Conservation (phyloP, 2,113 vertebrate species). For the Eclectus roratus region DNA sequence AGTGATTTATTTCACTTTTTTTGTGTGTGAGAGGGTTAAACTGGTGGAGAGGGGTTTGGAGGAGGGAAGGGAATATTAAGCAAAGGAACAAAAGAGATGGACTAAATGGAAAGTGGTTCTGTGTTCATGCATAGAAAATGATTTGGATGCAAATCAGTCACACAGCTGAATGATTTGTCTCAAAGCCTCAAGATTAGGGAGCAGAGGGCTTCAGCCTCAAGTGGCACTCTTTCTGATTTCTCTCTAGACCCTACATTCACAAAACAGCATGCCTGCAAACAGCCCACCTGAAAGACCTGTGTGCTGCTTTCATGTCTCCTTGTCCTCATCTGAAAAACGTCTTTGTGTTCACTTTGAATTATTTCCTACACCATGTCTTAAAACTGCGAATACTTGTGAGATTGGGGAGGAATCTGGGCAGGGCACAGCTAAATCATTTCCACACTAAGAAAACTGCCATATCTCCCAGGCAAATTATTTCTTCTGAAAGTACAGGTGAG, state of each 20-base stretch:
- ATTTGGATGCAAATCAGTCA: constrained; percentile 51
- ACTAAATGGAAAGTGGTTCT: neutral
- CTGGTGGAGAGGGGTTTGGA: neutral
- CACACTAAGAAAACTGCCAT: neutral
- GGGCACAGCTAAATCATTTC: neutral
- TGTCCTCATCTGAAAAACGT: neutral
- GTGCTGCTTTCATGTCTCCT: neutral
- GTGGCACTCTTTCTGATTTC: constrained; percentile 25
- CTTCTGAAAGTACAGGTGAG: neutral
- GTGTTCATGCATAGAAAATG: constrained; percentile 16
- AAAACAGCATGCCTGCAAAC: neutral
- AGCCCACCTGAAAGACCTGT: neutral
- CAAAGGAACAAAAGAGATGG: constrained; percentile 13
- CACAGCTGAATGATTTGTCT: constrained; percentile 19
- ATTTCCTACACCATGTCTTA: neutral
- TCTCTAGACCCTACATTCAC: neutral
- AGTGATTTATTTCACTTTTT: neutral
- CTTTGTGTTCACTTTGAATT: neutral
- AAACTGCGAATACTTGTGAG: neutral
- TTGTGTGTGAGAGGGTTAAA: neutral
- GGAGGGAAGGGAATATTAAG: neutral
- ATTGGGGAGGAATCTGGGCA: neutral
- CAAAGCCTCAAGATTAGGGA: neutral
- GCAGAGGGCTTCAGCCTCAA: constrained; percentile 11
- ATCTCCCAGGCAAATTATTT: neutral